These are phyloP conservation scores for Xestia sexstrigata DNA, from an alignment of 2,888 invertebrate species.

Conservation along the genomic window DNA sequence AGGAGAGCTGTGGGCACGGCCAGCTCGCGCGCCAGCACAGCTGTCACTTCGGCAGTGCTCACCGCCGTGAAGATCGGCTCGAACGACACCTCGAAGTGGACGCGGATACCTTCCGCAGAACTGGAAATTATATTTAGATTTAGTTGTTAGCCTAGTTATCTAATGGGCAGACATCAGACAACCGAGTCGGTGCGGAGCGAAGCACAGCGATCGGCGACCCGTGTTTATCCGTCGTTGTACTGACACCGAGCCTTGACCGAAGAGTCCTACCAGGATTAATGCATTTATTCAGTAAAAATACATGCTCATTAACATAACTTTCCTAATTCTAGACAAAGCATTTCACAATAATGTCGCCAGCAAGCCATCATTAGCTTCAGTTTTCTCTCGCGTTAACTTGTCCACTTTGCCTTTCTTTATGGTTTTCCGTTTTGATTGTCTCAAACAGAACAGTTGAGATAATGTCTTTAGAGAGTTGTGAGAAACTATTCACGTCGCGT, in stretches of 20 bases:
- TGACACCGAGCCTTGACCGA: background rate
- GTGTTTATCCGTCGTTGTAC: background rate
- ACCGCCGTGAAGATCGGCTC: slow-evolving; percentile 94
- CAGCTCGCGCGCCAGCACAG: slow-evolving; percentile 93
- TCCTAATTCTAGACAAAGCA: slow-evolving; percentile 6
- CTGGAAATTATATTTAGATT: slow-evolving; percentile 66
- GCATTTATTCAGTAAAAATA: background rate
- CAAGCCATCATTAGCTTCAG: slow-evolving; percentile 31
- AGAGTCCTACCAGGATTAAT: background rate
- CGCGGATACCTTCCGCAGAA: slow-evolving; percentile 92
- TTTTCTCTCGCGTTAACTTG: slow-evolving; percentile 33
- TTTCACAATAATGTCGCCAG: slow-evolving; percentile 9
- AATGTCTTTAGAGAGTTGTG: slow-evolving; percentile 49
- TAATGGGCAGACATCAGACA: slow-evolving; percentile 7
- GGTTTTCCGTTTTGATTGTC: slow-evolving; percentile 41
- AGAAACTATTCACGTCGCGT: slow-evolving; percentile 30
- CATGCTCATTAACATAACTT: slow-evolving; percentile 2
- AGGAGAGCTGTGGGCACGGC: slow-evolving; percentile 80
- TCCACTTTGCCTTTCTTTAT: slow-evolving; percentile 31
- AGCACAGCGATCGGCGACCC: slow-evolving; percentile 19
- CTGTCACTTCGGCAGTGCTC: slow-evolving; percentile 92
- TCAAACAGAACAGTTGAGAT: slow-evolving; percentile 26
- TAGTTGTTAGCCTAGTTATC: slow-evolving; percentile 33
- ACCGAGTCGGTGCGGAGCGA: slow-evolving; percentile 10
- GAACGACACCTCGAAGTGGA: slow-evolving; percentile 96